Evolutionary conservation across 1,140 invertebrate genomes (phyloP), one percentile per base, ranked within the genome.

Genomic region (Calycopis cecrops): DNA sequence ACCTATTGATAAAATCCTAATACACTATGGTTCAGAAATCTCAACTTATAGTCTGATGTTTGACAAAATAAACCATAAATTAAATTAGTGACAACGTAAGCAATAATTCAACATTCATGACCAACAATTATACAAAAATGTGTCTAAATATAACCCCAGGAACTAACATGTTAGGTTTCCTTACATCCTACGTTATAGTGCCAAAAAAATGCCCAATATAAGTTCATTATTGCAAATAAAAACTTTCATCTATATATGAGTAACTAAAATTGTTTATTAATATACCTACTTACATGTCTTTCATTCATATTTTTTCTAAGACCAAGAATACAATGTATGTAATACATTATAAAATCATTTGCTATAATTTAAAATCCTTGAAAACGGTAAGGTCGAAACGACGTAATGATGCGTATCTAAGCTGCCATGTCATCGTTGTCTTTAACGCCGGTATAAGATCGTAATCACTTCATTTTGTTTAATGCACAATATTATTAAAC

Each of bases 401-500:
- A 75, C 48, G 52, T 78, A 76, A 84, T 71, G 72, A 73, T 53
- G 69, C 74, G 67, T 77, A 70, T 67, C 73, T 72, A 81, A 79
- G 64, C 62, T 54, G 68, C 66, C 74, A 66, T 85, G 78, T 81
- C 81, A 83, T 83, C 79, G 69, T 71, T 74, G 74, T 76, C 69
- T 69, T 80, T 76, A 79, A 73, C 76, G 68, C 66, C 67, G 54
- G 76, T 81, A 73, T 67, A 65, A 76, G 68, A 71, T 70, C 67
- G 74, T 82, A 82, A 83, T 79, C 82, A 83, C 79, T 83, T 83
- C 79, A 83, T 80, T 76, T 76, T 75, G 67, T 76, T 72, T 69
- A 75, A 76, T 72, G 66, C 55, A 71, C 62, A 73, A 73, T 79
- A 79, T 83, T 80, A 82, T 80, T 28, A 82, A 81, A 79, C 76